These are phyloP conservation scores for Chrysolina oricalcia DNA, from an alignment of 2,888 invertebrate species.

Conservation along the genomic window DNA sequence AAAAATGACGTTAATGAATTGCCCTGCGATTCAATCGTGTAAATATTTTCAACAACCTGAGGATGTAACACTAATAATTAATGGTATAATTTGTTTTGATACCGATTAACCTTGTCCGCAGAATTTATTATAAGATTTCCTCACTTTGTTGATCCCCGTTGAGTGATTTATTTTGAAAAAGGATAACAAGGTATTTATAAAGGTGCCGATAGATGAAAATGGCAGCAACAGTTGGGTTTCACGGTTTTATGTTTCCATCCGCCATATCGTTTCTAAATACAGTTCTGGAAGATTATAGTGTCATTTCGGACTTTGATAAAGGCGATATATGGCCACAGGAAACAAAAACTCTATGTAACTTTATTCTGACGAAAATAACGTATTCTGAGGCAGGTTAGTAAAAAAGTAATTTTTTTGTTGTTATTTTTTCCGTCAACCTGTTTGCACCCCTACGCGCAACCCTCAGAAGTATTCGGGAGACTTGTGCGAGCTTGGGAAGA, in stretches of 20 bases:
- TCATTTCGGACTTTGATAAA: neutral
- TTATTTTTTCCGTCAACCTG: too few relatives aligned
- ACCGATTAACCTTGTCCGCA: slow-evolving; percentile 24
- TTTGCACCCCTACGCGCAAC: too few relatives aligned
- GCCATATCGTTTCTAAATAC: neutral
- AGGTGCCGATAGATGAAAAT: slow-evolving; percentile 19
- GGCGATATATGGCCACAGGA: too few relatives aligned
- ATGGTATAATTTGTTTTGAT: slow-evolving; percentile 21
- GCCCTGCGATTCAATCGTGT: neutral
- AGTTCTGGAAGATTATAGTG: neutral
- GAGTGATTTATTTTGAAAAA: slow-evolving; percentile 18
- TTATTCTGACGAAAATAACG: too few relatives aligned
- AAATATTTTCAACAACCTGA: slow-evolving; percentile 26
- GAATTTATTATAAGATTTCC: slow-evolving; percentile 14
- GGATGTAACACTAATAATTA: slow-evolving; percentile 24
- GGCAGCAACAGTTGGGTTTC: slow-evolving; percentile 7
- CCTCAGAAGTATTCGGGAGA: too few relatives aligned
- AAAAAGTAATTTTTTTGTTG: too few relatives aligned
- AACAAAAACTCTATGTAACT: too few relatives aligned
- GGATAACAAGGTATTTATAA: slow-evolving; percentile 24
- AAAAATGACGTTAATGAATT: slow-evolving; percentile 13
- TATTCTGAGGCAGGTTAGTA: too few relatives aligned
- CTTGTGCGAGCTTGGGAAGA: too few relatives aligned
- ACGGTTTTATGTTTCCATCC: neutral
- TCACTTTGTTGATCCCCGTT: slow-evolving; percentile 17